Conservation (phyloP, 2,113 vertebrate species). For the Prochilodus magdalenae region DNA sequence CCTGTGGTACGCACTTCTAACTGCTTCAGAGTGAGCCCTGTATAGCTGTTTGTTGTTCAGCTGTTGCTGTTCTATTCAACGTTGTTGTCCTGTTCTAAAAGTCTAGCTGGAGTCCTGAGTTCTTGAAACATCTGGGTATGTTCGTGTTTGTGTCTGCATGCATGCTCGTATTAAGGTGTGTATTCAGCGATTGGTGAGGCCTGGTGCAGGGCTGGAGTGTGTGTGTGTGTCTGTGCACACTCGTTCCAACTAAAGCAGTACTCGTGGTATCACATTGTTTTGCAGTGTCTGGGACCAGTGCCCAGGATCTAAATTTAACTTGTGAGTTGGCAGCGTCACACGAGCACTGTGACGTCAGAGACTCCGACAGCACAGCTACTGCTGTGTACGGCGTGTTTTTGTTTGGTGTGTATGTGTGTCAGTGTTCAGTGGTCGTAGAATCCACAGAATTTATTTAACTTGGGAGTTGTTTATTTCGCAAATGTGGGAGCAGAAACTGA, state of each 20-base stretch:
- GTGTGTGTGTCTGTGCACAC: slow-evolving; percentile 17
- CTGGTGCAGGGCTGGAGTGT: slow-evolving; percentile 4
- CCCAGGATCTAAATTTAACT: slow-evolving; percentile 66
- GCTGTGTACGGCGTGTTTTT: slow-evolving; percentile 51
- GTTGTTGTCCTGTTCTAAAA: neutral
- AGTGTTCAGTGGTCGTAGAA: slow-evolving; percentile 19
- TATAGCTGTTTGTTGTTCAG: neutral
- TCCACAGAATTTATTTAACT: slow-evolving; percentile 43
- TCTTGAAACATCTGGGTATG: neutral
- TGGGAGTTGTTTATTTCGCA: slow-evolving; percentile 36
- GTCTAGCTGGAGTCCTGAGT: neutral
- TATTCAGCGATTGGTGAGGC: slow-evolving; percentile 12
- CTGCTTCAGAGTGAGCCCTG: neutral
- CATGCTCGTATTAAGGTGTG: neutral
- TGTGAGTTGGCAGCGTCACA: slow-evolving; percentile 59
- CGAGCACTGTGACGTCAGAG: slow-evolving; percentile 58
- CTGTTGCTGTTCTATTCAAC: neutral
- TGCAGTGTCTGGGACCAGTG: slow-evolving; percentile 59
- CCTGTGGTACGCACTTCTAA: neutral
- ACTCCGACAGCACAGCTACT: slow-evolving; percentile 49
- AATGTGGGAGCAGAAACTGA: slow-evolving; percentile 28
- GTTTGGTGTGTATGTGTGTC: slow-evolving; percentile 18
- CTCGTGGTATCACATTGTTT: slow-evolving; percentile 63
- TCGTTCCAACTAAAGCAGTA: slow-evolving; percentile 53
- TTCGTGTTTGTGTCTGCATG: neutral